A percentile compares a stretch with the other conserved stretches of the same genome.
These are phyloP conservation scores for Poeciliopsis retropinna DNA, from an alignment of 2,113 vertebrate species.

Conservation along the genomic window DNA sequence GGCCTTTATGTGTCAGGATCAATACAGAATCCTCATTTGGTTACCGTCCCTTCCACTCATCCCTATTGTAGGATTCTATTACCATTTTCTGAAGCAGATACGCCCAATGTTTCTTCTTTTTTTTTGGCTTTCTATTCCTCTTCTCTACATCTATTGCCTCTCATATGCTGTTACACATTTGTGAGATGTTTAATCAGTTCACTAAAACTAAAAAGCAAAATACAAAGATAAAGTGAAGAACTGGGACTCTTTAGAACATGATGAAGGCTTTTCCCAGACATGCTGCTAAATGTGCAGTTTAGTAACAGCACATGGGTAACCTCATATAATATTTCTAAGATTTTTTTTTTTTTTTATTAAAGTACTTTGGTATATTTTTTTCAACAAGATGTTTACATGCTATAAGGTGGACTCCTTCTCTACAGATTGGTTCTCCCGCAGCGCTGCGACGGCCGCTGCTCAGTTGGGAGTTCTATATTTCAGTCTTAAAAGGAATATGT, in stretches of 20 bases:
- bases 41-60: conserved; percentile 53
- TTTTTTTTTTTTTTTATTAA: neutral
- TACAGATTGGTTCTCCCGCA: neutral
- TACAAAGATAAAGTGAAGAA: neutral
- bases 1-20: conserved; percentile 69
- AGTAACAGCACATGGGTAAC: too few relatives aligned
- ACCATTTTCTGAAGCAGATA: conserved; percentile 51
- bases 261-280: too few relatives aligned
- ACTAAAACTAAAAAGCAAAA: conserved; percentile 1
- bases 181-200: conserved; percentile 15
- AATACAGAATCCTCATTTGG: conserved; percentile 60
- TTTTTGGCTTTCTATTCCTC: conserved; percentile 1
- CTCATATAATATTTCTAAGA: too few relatives aligned
- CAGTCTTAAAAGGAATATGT: neutral
- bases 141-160: conserved; percentile 7
- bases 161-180: conserved; percentile 17
- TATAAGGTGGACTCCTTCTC: neutral
- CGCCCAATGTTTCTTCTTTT: conserved; percentile 15
- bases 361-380: neutral
- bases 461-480: neutral
- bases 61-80: conserved; percentile 62
- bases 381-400: neutral
- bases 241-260: neutral
- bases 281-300: neutral
- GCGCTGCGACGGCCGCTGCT: neutral